Conservation (phyloP, 2,888 invertebrate species). For the Microchrysa polita region DNA sequence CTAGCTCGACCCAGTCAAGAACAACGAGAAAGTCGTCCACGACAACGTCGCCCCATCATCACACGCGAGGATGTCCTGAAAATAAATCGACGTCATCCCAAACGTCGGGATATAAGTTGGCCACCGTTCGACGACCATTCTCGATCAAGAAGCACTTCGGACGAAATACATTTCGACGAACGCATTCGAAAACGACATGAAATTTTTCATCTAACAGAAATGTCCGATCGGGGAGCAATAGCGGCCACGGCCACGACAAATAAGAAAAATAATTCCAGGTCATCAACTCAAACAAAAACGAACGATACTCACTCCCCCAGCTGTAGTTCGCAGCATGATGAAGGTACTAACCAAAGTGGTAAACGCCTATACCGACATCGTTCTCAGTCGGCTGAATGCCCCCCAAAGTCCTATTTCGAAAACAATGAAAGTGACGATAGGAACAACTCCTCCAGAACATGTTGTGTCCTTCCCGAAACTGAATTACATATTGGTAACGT, state of each 20-base stretch:
- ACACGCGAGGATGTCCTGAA: slow-evolving; percentile 63
- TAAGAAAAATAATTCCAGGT: slow-evolving; percentile 41
- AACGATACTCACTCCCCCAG: background rate
- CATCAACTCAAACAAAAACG: slow-evolving; percentile 16
- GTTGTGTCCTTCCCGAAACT: slow-evolving; percentile 51
- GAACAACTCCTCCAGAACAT: slow-evolving; percentile 41
- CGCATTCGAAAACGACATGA: slow-evolving; percentile 56
- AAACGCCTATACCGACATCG: slow-evolving; percentile 15
- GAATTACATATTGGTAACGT: slow-evolving; percentile 58
- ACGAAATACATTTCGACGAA: slow-evolving; percentile 56
- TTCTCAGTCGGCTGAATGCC: slow-evolving; percentile 33
- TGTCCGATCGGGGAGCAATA: slow-evolving; percentile 56
- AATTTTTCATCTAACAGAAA: slow-evolving; percentile 59
- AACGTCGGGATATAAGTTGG: slow-evolving; percentile 61
- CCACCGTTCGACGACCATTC: slow-evolving; percentile 53
- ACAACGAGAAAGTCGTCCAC: slow-evolving; percentile 58
- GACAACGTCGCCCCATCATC: slow-evolving; percentile 58
- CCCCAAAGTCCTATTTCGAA: slow-evolving; percentile 14
- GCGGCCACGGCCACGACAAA: slow-evolving; percentile 15
- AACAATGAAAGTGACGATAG: slow-evolving; percentile 13
- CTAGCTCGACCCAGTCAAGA: background rate
- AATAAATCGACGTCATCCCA: slow-evolving; percentile 62
- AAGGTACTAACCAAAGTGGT: slow-evolving; percentile 32
- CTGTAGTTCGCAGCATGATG: slow-evolving; percentile 2
- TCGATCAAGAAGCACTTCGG: slow-evolving; percentile 54